A percentile compares a stretch with the other conserved stretches of the same genome.
Conservation (phyloP, 2,113 vertebrate genomes). For the Rhea pennata region DNA sequence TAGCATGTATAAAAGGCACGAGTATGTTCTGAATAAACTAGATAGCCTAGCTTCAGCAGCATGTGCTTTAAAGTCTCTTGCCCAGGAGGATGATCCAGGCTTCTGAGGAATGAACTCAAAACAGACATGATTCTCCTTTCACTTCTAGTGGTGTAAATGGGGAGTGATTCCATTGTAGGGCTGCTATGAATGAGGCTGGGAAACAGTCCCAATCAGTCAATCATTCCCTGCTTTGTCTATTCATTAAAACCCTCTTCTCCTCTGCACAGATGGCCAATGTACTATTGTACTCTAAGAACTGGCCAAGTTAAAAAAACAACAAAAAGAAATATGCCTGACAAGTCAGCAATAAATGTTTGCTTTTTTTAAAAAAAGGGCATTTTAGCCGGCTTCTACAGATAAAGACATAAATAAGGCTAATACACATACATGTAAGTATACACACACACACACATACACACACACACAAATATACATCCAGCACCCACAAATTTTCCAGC, state of each 20-base stretch:
- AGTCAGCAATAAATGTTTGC: constrained; percentile 62
- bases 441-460: background rate
- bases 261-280: constrained; percentile 73
- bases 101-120: constrained; percentile 69
- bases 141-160: constrained; percentile 66
- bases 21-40: constrained; percentile 51
- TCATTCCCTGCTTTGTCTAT: constrained; percentile 73
- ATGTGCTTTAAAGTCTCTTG: constrained; percentile 54
- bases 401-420: background rate
- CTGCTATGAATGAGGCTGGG: constrained; percentile 71
- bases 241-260: constrained; percentile 71
- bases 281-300: constrained; percentile 67
- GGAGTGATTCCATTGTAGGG: constrained; percentile 71
- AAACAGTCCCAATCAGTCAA: constrained; percentile 72
- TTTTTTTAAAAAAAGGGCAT: background rate
- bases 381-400: constrained; percentile 3
- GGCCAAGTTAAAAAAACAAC: constrained; percentile 50
- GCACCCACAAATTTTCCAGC: background rate
- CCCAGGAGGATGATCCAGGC: constrained; percentile 54
- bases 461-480: accelerated
- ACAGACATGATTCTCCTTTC: constrained; percentile 69
- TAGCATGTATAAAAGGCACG: background rate
- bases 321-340: constrained; percentile 58
- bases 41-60: constrained; percentile 50
- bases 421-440: background rate